Conservation (phyloP, 2,888 invertebrate genomes). For the Clunio marinus region DNA sequence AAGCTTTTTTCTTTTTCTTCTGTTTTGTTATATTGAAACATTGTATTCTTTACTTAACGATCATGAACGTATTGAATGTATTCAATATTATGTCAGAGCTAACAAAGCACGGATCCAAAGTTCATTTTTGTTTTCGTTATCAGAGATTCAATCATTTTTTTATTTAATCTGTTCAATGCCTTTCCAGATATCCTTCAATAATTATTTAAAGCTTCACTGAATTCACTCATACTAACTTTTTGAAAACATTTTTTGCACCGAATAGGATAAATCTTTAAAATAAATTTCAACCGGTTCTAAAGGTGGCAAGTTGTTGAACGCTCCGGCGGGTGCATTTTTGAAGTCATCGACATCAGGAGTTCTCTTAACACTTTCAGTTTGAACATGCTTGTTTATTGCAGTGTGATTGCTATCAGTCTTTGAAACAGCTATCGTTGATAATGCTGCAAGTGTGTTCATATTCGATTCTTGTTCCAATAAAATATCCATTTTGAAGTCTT, state of each 20-base stretch:
- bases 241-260: conserved; percentile 66
- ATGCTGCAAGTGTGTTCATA: conserved; percentile 24
- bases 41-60: too few relatives aligned
- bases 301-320: conserved; percentile 48
- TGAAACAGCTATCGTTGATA: not conserved
- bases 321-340: not conserved
- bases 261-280: conserved; percentile 69
- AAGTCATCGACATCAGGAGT: not conserved
- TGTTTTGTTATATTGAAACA: too few relatives aligned
- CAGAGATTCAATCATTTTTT: not conserved
- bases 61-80: too few relatives aligned
- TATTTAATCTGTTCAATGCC: too few relatives aligned
- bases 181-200: too few relatives aligned
- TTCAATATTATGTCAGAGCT: too few relatives aligned
- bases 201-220: too few relatives aligned
- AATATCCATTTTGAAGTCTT: conserved; percentile 15
- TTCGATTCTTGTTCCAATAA: conserved; percentile 21
- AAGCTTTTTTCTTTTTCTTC: too few relatives aligned
- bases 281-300: conserved; percentile 63
- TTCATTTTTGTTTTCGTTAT: not conserved
- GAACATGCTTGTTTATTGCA: conserved; percentile 4
- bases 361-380: conserved; percentile 24
- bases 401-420: conserved; percentile 28
- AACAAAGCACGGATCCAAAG: not conserved
- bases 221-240: conserved; percentile 60